Base-by-base conservation (phyloP, 2,797 vertebrate species). In the Pseudochirops cupreus region DNA sequence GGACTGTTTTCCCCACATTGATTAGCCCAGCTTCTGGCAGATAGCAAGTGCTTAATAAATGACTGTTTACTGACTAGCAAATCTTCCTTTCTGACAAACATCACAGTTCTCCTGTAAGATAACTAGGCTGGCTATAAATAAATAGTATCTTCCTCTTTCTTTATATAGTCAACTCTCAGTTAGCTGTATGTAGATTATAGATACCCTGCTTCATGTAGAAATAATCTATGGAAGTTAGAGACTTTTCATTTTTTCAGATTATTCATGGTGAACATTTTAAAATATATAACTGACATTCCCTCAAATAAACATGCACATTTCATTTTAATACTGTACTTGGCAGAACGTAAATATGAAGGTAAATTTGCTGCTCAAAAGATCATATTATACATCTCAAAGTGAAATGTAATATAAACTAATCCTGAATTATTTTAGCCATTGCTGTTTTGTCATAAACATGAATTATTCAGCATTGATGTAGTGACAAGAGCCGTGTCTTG, bases 391-490 rank as follows among this genome's bases (percentile, higher is more conserved):
- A 16, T 58, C 91, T 11, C 9, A 87, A 89, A 95, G 46, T 95
- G 33, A n/a, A n/a, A 67, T 67, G n/a, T 67, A 67, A 67, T n/a
- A 1, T n/a, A 13, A 67, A 67, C n/a, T 33, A n/a, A 67, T 33
- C n/a, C 33, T n/a, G 62, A 67, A 96, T 96, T 91, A 95, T 94
- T 90, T 95, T 29, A 92, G 11, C 29, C 74, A 39, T 94, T 46
- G n/a, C 9, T 52, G 0, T 92, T 28, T 93, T 96, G 94, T 92
- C 92, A 6, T 87, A 53, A 94, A 67, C 31, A 91, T 50, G 92
- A 91, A 93, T 95, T 62, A 21, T 96, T 95, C 54, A 94, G 87
- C 9, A 26, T 29, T 58, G 57, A 62, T 62, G 4, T 62, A 62
- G 14, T 67, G 62, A 87, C 13, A 89, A 95, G 93, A 96, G 9